A percentile compares a stretch with the other conserved stretches of the same genome.
Conservation (phyloP, 2,888 invertebrate species). For the Drosophila meridiana region DNA sequence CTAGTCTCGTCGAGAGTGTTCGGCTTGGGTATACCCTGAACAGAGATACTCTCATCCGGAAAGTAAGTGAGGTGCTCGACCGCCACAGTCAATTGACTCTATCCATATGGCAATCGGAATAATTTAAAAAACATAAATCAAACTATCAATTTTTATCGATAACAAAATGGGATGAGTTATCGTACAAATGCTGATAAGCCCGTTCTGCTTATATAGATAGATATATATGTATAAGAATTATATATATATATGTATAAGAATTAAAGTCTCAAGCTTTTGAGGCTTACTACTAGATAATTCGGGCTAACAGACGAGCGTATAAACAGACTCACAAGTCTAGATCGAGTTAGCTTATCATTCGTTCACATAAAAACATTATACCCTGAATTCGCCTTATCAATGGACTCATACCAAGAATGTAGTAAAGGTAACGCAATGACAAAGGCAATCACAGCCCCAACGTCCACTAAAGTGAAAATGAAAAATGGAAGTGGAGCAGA, state of each 20-base stretch:
- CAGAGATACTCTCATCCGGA: too few relatives aligned
- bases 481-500: slow-evolving; percentile 46
- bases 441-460: slow-evolving; percentile 1
- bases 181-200: background rate
- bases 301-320: too few relatives aligned
- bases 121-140: background rate
- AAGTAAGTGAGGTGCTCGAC: too few relatives aligned
- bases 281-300: background rate
- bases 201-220: too few relatives aligned
- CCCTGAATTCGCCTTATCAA: background rate
- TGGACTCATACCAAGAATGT: slow-evolving; percentile 11
- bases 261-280: too few relatives aligned
- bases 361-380: background rate
- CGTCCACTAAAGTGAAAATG: slow-evolving; percentile 39
- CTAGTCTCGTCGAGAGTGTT: background rate
- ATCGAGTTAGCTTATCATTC: too few relatives aligned
- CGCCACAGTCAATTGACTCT: too few relatives aligned
- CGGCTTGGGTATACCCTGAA: background rate
- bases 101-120: too few relatives aligned
- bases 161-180: background rate
- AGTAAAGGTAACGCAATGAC: background rate
- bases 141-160: background rate
- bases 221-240: background rate
- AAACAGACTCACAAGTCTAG: too few relatives aligned
- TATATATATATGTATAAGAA: background rate